These are phyloP conservation scores for Galeopsomyia nigrocyanea DNA, from an alignment of 2,888 invertebrate species.

Conservation along the genomic window DNA sequence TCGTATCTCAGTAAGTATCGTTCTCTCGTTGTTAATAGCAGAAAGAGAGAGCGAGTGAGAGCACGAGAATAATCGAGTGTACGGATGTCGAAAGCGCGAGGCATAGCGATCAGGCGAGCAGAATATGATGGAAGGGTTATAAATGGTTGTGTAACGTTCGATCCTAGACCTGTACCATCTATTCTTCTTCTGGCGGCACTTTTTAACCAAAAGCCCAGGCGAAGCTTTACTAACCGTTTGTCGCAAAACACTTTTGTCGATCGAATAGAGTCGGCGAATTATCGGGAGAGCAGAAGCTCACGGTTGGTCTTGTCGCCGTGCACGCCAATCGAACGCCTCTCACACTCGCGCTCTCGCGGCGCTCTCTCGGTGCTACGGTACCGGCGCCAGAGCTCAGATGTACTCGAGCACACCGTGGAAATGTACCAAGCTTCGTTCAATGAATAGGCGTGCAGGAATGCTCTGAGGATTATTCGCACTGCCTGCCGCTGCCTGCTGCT, in stretches of 20 bases:
- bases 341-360: not conserved
- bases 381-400: not conserved
- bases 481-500: no score
- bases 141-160: no score
- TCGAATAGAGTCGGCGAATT: slow-evolving; percentile 63
- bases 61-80: slow-evolving; percentile 40
- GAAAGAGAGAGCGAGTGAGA: not conserved
- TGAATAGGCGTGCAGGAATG: slow-evolving; percentile 58
- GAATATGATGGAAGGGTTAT: not conserved
- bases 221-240: slow-evolving; percentile 54
- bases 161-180: not conserved
- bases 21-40: not conserved
- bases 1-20: no score
- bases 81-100: slow-evolving; percentile 40
- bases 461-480: slow-evolving; percentile 20
- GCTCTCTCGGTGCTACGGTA: slow-evolving; percentile 2
- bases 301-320: slow-evolving; percentile 43
- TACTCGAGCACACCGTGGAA: slow-evolving; percentile 54
- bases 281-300: slow-evolving; percentile 55
- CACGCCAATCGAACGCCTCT: not conserved
- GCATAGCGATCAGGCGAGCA: slow-evolving; percentile 20
- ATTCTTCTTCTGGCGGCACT: slow-evolving; percentile 8
- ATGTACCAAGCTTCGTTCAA: slow-evolving; percentile 64
- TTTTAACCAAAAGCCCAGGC: not conserved
- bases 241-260: slow-evolving; percentile 66